Evolutionary conservation across 2,888 invertebrate genomes (phyloP).

Genomic region (Lamproptera curius): DNA sequence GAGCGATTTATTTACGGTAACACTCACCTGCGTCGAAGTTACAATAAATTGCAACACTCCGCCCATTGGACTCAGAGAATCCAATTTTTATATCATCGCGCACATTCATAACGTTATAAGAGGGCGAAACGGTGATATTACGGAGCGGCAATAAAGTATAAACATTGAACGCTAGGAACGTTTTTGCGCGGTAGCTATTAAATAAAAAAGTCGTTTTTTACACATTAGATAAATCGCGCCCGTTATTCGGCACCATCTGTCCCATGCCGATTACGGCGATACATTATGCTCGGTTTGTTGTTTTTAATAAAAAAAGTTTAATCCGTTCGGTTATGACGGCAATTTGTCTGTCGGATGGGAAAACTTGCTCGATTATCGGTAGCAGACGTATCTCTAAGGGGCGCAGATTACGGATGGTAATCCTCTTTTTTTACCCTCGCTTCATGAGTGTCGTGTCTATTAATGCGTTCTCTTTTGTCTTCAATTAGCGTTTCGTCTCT

Average conservation of each 20-base stretch:
- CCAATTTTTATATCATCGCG: slow-evolving; percentile 62
- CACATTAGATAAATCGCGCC: slow-evolving; percentile 75
- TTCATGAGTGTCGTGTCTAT: slow-evolving; percentile 69
- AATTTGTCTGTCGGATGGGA: slow-evolving; percentile 75
- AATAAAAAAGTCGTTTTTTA: slow-evolving; percentile 75
- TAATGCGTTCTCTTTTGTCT: slow-evolving; percentile 72
- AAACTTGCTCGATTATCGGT: slow-evolving; percentile 73
- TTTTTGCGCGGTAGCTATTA: slow-evolving; percentile 66
- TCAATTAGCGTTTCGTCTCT: slow-evolving; percentile 66
- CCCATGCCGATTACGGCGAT: slow-evolving; percentile 74
- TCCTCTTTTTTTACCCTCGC: slow-evolving; percentile 47
- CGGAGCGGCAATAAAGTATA: slow-evolving; percentile 65
- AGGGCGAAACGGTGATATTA: slow-evolving; percentile 62
- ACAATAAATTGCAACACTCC: slow-evolving; percentile 55
- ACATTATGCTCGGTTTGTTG: slow-evolving; percentile 77
- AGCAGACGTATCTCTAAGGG: slow-evolving; percentile 40
- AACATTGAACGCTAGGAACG: slow-evolving; percentile 67
- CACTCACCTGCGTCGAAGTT: slow-evolving; percentile 45
- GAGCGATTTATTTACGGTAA: slow-evolving; percentile 35
- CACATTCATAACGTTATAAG: slow-evolving; percentile 70
- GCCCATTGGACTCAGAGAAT: slow-evolving; percentile 62
- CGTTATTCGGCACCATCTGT: slow-evolving; percentile 76
- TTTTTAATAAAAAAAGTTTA: slow-evolving; percentile 79
- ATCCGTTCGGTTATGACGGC: slow-evolving; percentile 76
- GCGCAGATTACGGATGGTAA: slow-evolving; percentile 34